Evolutionary conservation across 2,888 invertebrate species (phyloP).

Genomic region (Thyatira batis): DNA sequence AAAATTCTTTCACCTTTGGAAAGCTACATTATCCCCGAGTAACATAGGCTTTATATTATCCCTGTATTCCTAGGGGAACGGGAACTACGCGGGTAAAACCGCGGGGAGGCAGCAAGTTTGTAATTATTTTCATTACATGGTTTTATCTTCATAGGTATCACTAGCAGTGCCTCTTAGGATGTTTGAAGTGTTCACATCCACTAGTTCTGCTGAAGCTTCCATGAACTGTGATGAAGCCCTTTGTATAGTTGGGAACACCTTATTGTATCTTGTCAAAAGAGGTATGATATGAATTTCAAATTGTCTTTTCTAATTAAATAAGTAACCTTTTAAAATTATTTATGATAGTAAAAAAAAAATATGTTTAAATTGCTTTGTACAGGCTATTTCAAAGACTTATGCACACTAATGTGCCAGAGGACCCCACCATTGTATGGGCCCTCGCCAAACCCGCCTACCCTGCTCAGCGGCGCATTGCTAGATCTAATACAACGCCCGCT

Average conservation of each 20-base stretch:
- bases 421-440: conserved; percentile 87
- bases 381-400: conserved; percentile 89
- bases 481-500: conserved; percentile 91
- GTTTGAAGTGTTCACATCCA: conserved; percentile 88
- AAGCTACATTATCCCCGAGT: no score
- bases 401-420: conserved; percentile 86
- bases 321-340: no score
- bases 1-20: no score
- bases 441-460: conserved; percentile 86
- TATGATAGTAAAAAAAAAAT: neutral
- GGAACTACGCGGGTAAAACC: no score
- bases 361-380: conserved; percentile 18
- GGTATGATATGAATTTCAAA: conserved; percentile 51
- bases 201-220: conserved; percentile 58
- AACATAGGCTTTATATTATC: no score
- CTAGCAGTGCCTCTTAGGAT: conserved; percentile 89
- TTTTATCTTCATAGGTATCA: conserved; percentile 69
- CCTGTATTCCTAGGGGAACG: no score
- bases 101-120: no score
- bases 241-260: conserved; percentile 63
- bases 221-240: conserved; percentile 59
- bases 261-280: conserved; percentile 81
- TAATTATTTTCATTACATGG: no score
- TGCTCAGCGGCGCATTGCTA: conserved; percentile 87
- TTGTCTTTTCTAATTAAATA: neutral